Base-by-base conservation (phyloP, 2,797 vertebrate species). In the Lacerta viridis region DNA sequence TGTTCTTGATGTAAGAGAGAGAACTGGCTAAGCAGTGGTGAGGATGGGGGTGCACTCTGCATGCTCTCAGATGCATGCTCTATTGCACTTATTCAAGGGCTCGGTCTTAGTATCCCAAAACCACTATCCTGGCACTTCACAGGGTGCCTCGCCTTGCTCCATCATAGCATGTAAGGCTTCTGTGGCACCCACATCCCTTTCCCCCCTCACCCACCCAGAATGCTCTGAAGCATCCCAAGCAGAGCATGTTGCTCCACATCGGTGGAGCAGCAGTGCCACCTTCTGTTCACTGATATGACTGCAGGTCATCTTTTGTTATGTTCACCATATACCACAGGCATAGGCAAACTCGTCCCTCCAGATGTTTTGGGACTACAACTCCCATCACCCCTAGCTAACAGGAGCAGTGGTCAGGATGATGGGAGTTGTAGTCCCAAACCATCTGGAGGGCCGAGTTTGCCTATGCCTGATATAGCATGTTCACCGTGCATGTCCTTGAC, bases 211-310 rank as follows among this genome's bases (percentile, higher is more conserved):
- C 71, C 36, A 41, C 59, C 33, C 29, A 39, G 17, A 6, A 13
- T 27, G 33, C 41, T 33, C 39, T 9, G 80, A 11, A 61, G 55
- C 7, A 61, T 2, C 20, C 18, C 0, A 61, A 7, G 17, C 25
- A 23, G n/a, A 20, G 29, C 20, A 7, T 10, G 6, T 39, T 25
- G 25, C 4, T 41, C 29, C 7, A 8, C 27, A 82, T 89, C 2
- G 79, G 61, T 89, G 88, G 84, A 89, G 88, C 88, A 89, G 46
- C 71, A 89, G 71, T 77, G 88, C 71, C 88, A 89, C 43, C 84
- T 68, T 69, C 41, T 69, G 88, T 11, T 59, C 36, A 41, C 33
- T 69, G 11, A 1, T 43, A 82, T 68, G 76, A 77, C 27, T 50
- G 79, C 61, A 81, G 5, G 33, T 41, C 5, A 10, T 74, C 4